Conservation (phyloP, 2,797 vertebrate species). For the Peromyscus nudipes region DNA sequence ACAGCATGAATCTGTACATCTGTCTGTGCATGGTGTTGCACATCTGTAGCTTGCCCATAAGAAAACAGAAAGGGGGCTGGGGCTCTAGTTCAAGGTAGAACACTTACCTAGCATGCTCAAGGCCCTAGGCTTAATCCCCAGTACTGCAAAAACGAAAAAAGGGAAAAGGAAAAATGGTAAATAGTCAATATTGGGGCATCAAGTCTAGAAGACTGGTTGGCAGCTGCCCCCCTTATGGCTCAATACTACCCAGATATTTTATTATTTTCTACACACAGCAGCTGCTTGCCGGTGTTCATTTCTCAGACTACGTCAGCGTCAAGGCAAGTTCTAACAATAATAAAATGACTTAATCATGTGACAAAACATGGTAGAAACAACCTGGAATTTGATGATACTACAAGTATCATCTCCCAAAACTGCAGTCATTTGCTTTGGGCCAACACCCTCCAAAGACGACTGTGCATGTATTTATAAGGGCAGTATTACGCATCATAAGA, state of each 20-base stretch:
- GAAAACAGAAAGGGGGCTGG: not conserved
- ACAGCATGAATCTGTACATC: not conserved
- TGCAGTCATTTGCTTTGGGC: not conserved
- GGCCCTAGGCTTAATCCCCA: not conserved
- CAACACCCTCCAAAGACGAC: not conserved
- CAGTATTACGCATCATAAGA: not conserved
- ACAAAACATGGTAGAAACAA: not conserved
- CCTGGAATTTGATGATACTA: not conserved
- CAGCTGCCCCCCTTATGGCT: not conserved
- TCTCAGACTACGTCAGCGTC: not conserved
- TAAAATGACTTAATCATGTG: not conserved
- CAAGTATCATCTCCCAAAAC: slow-evolving; percentile 22
- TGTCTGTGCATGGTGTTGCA: no score
- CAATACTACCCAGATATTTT: not conserved
- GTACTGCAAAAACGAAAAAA: not conserved
- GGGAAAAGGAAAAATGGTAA: not conserved
- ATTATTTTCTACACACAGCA: not conserved
- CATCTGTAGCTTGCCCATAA: no score
- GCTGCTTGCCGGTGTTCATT: not conserved
- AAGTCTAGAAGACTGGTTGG: not conserved
- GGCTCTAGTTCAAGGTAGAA: not conserved
- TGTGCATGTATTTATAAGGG: not conserved
- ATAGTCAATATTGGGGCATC: not conserved
- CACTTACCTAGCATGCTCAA: not conserved
- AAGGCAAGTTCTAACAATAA: not conserved